Base-by-base conservation (phyloP, 2,113 vertebrate species). In the Beaufortia kweichowensis region DNA sequence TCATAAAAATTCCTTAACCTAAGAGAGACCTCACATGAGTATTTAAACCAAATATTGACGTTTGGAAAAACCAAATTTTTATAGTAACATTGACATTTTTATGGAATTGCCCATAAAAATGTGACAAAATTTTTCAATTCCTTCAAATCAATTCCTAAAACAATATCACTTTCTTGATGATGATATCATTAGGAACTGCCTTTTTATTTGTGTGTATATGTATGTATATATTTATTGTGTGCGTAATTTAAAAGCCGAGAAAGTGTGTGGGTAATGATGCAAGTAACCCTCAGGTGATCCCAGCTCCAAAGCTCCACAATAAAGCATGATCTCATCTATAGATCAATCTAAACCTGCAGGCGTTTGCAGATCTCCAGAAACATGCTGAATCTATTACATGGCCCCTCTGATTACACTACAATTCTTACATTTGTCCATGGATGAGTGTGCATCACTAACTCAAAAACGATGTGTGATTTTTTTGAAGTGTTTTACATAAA, bases 301-400 rank as follows among this genome's bases (percentile, higher is more conserved):
- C 43, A 23, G 79, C 79, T 62, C 60, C 39, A 41, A 70, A 81
- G 76, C 76, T 79, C 64, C 69, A 77, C 65, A 88, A 86, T 84
- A 86, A 78, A 83, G 33, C 23, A 71, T 86, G 81, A 89, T 78
- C 77, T 86, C 84, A 86, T 31, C 33, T 72, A 61, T 56, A 82
- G 83, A 86, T 85, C 43, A 79, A 88, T 86, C 80, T 83, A 77
- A 81, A 81, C 83, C 76, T 60, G 59, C 50, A 39, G 84, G 76
- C 83, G 81, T 81, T 76, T 76, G 70, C 62, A 81, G 29, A 61
- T 81, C 79, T 35, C 66, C 75, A 31, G 62, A 21, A 75, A 85
- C 87, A 90, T 56, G 81, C 73, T 81, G 80, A 63, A 80, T 85
- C 85, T 82, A 88, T 91, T 87, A 90, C 75, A 71, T 15, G 68